Conservation (phyloP, 2,113 vertebrate genomes). For the Oreochromis niloticus region DNA sequence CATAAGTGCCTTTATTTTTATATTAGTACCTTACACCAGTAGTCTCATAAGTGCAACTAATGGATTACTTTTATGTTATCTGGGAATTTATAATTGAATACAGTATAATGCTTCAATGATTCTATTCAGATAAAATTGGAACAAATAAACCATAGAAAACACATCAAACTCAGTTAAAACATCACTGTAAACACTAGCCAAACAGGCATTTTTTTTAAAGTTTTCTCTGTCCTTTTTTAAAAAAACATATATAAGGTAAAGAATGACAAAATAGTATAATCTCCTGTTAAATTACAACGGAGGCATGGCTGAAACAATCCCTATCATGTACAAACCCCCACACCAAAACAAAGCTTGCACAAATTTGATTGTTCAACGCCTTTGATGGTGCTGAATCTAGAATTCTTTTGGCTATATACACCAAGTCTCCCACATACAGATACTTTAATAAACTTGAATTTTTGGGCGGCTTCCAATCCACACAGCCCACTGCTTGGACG, state of each 20-base stretch:
- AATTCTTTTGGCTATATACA: background rate
- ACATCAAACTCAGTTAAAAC: background rate
- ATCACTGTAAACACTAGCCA: background rate
- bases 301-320: background rate
- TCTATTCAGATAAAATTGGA: background rate
- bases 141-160: background rate
- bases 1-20: background rate
- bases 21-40: background rate
- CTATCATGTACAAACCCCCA: background rate
- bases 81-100: slow-evolving; percentile 4
- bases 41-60: background rate
- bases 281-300: background rate
- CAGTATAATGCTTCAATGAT: background rate
- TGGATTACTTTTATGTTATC: background rate
- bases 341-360: background rate
- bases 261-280: background rate
- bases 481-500: slow-evolving; percentile 24
- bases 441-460: slow-evolving; percentile 25
- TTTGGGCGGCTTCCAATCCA: slow-evolving; percentile 31
- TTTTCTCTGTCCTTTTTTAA: background rate
- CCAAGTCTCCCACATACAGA: slow-evolving; percentile 9
- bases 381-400: slow-evolving; percentile 10
- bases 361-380: background rate
- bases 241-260: background rate
- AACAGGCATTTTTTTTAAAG: background rate